Evolutionary conservation across 1,140 invertebrate genomes (phyloP).

Genomic region (Asbolus verrucosus): DNA sequence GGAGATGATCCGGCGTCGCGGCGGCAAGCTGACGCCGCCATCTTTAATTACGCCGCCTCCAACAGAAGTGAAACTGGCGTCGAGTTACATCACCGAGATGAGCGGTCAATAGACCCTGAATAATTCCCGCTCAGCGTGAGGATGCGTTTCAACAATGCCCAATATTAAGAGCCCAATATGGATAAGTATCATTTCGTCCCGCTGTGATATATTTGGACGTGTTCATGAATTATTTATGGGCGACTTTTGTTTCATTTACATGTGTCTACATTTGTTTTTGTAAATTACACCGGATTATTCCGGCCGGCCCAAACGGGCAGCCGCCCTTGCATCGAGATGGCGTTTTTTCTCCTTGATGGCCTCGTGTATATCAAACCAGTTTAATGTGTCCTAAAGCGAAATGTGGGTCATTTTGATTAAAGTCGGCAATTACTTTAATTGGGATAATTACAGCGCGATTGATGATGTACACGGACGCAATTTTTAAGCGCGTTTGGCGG

Average conservation of each 20-base stretch:
- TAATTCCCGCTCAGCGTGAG: neutral
- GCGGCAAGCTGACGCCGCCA: neutral
- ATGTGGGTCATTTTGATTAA: conserved; percentile 28
- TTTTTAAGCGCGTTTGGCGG: conserved; percentile 1
- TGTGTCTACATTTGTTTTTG: no score
- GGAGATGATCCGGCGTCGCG: conserved; percentile 10
- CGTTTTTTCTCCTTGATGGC: no score
- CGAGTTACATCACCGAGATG: neutral
- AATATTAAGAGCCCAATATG: conserved; percentile 15
- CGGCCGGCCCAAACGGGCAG: no score
- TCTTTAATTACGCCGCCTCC: conserved; percentile 7
- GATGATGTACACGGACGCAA: conserved; percentile 10
- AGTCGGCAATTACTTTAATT: conserved; percentile 20
- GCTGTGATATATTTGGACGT: conserved; percentile 31
- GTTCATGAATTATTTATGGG: conserved; percentile 34
- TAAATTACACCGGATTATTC: no score
- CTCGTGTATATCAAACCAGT: no score
- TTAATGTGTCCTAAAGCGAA: conserved; percentile 6
- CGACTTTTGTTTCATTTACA: no score
- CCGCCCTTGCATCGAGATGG: no score
- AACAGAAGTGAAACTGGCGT: conserved; percentile 1
- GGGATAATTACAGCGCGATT: conserved; percentile 17
- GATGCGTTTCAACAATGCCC: conserved; percentile 24
- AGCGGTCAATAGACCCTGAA: neutral
- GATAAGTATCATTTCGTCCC: conserved; percentile 30